Evolutionary conservation across 2,888 invertebrate genomes (phyloP), one percentile per base, ranked within the genome.

Genomic region (Tenthredo amoena): DNA sequence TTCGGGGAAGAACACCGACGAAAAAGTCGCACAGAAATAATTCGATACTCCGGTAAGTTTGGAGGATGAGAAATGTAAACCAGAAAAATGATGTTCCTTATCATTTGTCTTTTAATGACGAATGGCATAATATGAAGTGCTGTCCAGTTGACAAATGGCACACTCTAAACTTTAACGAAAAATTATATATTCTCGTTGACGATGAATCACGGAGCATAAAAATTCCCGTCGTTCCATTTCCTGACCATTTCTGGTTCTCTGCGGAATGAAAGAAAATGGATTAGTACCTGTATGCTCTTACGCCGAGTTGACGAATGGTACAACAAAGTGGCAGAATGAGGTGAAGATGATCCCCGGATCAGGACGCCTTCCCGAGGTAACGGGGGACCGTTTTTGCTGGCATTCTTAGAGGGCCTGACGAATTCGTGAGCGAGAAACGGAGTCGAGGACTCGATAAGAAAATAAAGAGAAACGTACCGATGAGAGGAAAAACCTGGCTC

Each of bases 301-400:
- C 7, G 55, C n/a, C 55, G 7, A 55, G 55, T n/a, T 55, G n/a
- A 55, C 55, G 55, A 55, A 68, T 68, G 68, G 18, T 31, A 18
- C 5, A 68, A 34, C 68, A 34, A 34, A 68, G 68, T 68, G 31
- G 68, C 15, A 34, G 34, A 68, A 68, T 18, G 74, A 40, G 31
- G 74, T n/a, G 43, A 74, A 74, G 74, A 74, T 74, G 43, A 74
- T 74, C 74, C 43, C n/a, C 21, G 74, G 43, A 72, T 72, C 72
- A 40, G 72, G 18, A 74, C 21, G 74, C 43, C 74, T 43, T 12
- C 43, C 26, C 26, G 74, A 74, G 31, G 40, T 74, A 21, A 74
- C 40, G 74, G 21, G 74, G 43, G 74, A 12, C 15, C n/a, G 40
- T 74, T 74, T 40, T 43, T 74, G n/a, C 43, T 18, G 26, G 43